Evolutionary conservation across 2,113 vertebrate species (phyloP).

Genomic region (Bubo scandiacus): DNA sequence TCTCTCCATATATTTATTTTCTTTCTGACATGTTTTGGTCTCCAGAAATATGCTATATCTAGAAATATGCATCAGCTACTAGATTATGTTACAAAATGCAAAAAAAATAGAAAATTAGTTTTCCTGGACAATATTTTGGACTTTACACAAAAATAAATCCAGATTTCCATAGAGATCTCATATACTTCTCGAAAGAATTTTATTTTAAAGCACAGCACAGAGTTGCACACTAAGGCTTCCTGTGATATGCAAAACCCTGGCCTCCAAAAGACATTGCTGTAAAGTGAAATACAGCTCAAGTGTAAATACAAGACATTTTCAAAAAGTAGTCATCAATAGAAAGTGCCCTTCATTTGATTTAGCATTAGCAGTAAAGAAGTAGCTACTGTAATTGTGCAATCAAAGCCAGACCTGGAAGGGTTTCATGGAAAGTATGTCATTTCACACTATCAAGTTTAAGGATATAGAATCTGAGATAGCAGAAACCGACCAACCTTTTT

Average conservation of each 20-base stretch:
- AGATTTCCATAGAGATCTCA: constrained; percentile 67
- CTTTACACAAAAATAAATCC: constrained; percentile 78
- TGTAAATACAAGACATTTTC: constrained; percentile 74
- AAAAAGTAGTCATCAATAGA: constrained; percentile 72
- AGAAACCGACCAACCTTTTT: constrained; percentile 55
- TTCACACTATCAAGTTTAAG: constrained; percentile 59
- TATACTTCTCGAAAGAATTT: constrained; percentile 62
- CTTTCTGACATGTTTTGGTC: constrained; percentile 79
- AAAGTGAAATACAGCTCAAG: constrained; percentile 64
- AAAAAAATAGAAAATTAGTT: constrained; percentile 66
- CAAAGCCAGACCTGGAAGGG: constrained; percentile 66
- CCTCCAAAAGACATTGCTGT: constrained; percentile 62
- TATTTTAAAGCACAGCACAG: constrained; percentile 70
- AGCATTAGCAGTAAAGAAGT: constrained; percentile 65
- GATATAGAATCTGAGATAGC: constrained; percentile 43
- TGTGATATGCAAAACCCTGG: constrained; percentile 73
- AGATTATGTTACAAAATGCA: constrained; percentile 74
- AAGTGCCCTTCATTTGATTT: constrained; percentile 73
- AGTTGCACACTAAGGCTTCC: constrained; percentile 70
- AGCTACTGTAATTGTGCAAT: constrained; percentile 73
- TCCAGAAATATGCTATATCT: constrained; percentile 73
- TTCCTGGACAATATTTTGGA: constrained; percentile 72
- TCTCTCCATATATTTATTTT: constrained; percentile 78
- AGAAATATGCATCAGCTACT: constrained; percentile 74
- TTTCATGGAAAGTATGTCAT: constrained; percentile 63